These are phyloP conservation scores for Diogma glabrata DNA, from an alignment of 2,888 invertebrate species.

Conservation along the genomic window DNA sequence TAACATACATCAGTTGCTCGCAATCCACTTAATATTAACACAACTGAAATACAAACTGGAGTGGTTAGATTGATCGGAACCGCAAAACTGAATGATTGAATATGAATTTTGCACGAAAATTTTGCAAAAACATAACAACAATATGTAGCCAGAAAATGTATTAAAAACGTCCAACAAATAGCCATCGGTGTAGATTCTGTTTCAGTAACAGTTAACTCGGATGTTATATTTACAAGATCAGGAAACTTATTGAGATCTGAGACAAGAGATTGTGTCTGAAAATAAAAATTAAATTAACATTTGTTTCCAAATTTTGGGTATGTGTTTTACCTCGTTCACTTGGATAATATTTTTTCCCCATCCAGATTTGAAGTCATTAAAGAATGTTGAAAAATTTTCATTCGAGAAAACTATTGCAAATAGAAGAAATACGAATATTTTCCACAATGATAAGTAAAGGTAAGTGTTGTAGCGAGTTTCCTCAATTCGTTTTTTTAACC, in stretches of 20 bases:
- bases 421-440: neutral
- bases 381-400: neutral
- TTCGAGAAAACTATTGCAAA: neutral
- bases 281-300: no score
- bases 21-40: constrained; percentile 53
- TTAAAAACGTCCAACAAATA: constrained; percentile 45
- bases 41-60: constrained; percentile 57
- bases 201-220: constrained; percentile 23
- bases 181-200: constrained; percentile 23
- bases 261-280: constrained; percentile 36
- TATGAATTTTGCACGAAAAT: constrained; percentile 79
- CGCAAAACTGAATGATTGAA: constrained; percentile 79
- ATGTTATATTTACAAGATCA: constrained; percentile 38
- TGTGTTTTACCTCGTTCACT: no score
- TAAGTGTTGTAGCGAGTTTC: neutral
- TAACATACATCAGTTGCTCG: constrained; percentile 55
- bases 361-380: neutral
- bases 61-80: constrained; percentile 68
- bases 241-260: neutral
- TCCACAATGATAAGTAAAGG: neutral
- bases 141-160: constrained; percentile 56
- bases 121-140: constrained; percentile 57
- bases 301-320: no score
- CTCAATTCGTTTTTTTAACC: neutral
- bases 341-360: neutral